Evolutionary conservation across 2,797 vertebrate genomes (phyloP), one percentile per base, ranked within the genome.

Genomic region (Prunella strophiata): DNA sequence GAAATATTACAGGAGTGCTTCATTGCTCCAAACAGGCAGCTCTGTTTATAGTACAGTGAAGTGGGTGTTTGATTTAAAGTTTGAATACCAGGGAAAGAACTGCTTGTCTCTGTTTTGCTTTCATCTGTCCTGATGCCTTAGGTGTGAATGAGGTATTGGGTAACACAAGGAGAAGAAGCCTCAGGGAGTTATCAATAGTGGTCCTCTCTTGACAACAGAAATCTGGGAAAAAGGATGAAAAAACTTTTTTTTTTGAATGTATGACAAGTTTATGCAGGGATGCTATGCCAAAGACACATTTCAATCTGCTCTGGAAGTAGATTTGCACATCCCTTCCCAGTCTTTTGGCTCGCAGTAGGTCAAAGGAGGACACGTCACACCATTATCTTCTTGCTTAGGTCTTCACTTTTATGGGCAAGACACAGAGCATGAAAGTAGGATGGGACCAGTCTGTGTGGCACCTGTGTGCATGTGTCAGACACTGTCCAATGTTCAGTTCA

Each of bases 51-150:
- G 67, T 94, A 67, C 34, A 86, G 59, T 1, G 5, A 85, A 93
- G 71, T 63, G 77, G 42, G 55, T 91, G 80, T 93, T 88, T 95
- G 90, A 84, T 91, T 88, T 88, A 32, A 90, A 90, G 76, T 96
- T 74, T 86, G 83, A 79, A 85, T 90, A 75, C 40, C 20, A 57
- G 19, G 23, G 59, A 76, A 86, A 47, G 52, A 79, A 52, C n/a
- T 2, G 7, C 83, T 87, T 1, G 1, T 89, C 59, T 93, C 32
- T 90, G 23, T 78, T 95, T 88, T 88, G 58, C 83, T 95, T 90
- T 94, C 63, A 79, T 94, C 92, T 86, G 47, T 93, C 80, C 66
- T 80, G 57, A 70, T 94, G 88, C 61, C n/a, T 16, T 38, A 88
- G 67, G 84, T 95, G 74, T 88, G 90, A 93, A 93, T 73, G 83